Conservation (phyloP, 2,113 vertebrate genomes). For the Neogale vison region DNA sequence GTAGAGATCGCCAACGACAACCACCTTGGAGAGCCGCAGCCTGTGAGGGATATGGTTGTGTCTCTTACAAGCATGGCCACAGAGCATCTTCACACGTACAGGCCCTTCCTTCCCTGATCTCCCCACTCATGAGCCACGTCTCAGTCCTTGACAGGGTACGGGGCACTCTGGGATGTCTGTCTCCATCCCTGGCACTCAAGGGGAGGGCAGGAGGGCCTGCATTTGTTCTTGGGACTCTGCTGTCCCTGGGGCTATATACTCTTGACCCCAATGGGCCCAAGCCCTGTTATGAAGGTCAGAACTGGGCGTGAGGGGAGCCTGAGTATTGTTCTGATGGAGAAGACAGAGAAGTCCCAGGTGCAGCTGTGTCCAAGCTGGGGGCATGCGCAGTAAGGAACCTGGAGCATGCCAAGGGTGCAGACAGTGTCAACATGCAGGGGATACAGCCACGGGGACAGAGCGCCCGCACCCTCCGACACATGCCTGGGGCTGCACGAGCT, state of each 20-base stretch:
- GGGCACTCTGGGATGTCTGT: background rate
- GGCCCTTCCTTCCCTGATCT: background rate
- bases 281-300: background rate
- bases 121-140: background rate
- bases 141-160: background rate
- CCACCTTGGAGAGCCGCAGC: constrained; percentile 93
- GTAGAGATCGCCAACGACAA: constrained; percentile 93
- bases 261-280: background rate
- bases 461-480: too few species aligned
- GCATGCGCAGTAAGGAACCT: background rate
- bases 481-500: background rate
- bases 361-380: background rate
- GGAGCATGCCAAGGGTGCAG: background rate
- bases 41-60: constrained; percentile 71
- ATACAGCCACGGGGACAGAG: background rate
- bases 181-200: background rate
- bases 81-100: background rate
- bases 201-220: background rate
- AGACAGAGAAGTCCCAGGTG: background rate
- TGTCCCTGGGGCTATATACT: background rate
- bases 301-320: background rate
- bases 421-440: accelerated
- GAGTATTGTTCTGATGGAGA: background rate
- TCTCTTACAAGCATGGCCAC: background rate
- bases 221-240: background rate